Evolutionary conservation across 2,113 vertebrate genomes (phyloP).

Genomic region (Chaenogobius annularis): DNA sequence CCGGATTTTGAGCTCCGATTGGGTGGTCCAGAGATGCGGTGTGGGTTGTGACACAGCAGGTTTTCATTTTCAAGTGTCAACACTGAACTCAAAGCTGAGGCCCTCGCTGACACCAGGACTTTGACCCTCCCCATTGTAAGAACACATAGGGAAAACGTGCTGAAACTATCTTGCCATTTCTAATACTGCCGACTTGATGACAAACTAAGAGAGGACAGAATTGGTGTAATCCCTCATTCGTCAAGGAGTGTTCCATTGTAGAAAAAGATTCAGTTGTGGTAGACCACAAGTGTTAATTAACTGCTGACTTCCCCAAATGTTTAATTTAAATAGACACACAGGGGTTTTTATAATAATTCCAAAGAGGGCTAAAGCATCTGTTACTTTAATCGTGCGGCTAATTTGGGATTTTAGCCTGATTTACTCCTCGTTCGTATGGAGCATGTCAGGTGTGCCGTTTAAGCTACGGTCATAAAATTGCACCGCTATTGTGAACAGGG

Average conservation of each 20-base stretch:
- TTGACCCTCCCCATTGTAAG: neutral
- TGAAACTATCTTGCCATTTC: neutral
- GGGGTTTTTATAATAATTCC: too few relatives aligned
- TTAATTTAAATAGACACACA: neutral
- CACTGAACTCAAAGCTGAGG: constrained; percentile 44
- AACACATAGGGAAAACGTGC: neutral
- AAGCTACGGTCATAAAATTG: constrained; percentile 19
- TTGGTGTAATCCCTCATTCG: too few relatives aligned
- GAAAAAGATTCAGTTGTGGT: too few relatives aligned
- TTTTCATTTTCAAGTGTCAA: constrained; percentile 42
- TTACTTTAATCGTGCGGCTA: too few relatives aligned
- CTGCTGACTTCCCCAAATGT: too few relatives aligned
- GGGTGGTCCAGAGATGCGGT: constrained; percentile 76
- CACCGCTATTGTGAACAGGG: constrained; percentile 16
- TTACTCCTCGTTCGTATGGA: neutral
- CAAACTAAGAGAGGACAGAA: neutral
- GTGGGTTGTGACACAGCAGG: constrained; percentile 68
- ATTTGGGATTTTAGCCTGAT: too few relatives aligned
- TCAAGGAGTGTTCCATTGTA: too few relatives aligned
- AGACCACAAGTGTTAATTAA: too few relatives aligned
- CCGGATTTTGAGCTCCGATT: constrained; percentile 73
- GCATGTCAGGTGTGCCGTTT: constrained; percentile 3
- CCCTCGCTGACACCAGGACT: constrained; percentile 14
- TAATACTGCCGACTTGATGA: neutral
- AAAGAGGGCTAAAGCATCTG: too few relatives aligned